Base-by-base conservation (phyloP, 2,888 invertebrate species). In the Silvanus unidentatus region DNA sequence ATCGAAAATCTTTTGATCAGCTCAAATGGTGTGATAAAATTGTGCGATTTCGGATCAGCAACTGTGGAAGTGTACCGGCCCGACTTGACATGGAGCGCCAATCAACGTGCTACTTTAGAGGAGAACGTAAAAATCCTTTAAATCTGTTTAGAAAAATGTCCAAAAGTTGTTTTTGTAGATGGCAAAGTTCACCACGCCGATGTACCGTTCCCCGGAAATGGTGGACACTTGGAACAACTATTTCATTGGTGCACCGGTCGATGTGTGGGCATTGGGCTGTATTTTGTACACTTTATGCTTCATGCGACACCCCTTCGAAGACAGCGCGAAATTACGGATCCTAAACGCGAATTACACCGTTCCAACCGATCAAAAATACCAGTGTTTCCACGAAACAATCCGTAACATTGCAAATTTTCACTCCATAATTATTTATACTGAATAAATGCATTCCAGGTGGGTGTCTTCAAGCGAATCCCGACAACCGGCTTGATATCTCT, bases 191-290 rank as follows among this genome's bases (percentile, higher is more conserved):
- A 91, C 92, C 14, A 92, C 92, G 8, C 92, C 92, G 1, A 91
- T 91, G 98, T 99, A 99, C 72, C 79, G 99, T 67, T 90, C 98
- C 0, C 99, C 99, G 22, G 99, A 99, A 77, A 95, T 98, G 86
- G 77, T 98, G 52, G 97, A 98, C 68, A 91, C 96, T 2, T 99
- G 98, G 89, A 92, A 87, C 64, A 96, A 99, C 69, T 86, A 87
- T 66, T 88, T 86, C 50, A 94, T 99, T 55, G 94, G 94, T 44
- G 81, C 88, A 53, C 84, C 88, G 35, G 84, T 88, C 1, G 99
- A 99, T 73, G 79, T 96, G 29, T 99, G 99, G 99, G 97, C 98
- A 0, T 75, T 99, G 10, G 99, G 99, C 5, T 99, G 99, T 71
- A 82, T 99, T 52, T 75, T 98, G 10, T 98, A 91, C 70, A 84